Evolutionary conservation across 2,797 vertebrate species (phyloP).

Genomic region (Leptatherina wallacei): DNA sequence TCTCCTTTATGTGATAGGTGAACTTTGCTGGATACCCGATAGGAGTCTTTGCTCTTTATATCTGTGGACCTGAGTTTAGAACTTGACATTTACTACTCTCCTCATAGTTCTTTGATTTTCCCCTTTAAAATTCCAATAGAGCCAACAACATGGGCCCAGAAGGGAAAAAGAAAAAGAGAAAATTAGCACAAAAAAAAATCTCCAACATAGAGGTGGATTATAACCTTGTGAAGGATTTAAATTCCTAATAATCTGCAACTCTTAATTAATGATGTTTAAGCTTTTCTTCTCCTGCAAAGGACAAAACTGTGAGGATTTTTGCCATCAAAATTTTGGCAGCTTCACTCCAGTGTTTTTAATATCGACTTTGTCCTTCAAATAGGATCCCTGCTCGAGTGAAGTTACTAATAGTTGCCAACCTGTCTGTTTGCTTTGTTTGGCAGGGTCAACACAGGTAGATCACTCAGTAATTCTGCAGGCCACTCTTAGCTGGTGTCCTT

Average conservation of each 20-base stretch:
- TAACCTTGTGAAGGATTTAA: conserved; percentile 24
- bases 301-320: conserved; percentile 28
- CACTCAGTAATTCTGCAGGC: conserved; percentile 64
- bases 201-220: conserved; percentile 13
- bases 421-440: conserved; percentile 81
- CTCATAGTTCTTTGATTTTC: conserved; percentile 25
- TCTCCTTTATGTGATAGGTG: conserved; percentile 24
- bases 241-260: conserved; percentile 19
- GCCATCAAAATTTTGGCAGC: conserved; percentile 23
- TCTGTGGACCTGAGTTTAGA: conserved; percentile 26
- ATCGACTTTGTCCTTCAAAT: conserved; percentile 27
- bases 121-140: conserved; percentile 13
- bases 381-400: conserved; percentile 9
- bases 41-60: conserved; percentile 28
- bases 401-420: conserved; percentile 59
- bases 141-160: conserved; percentile 12
- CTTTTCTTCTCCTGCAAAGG: conserved; percentile 24
- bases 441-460: conserved; percentile 79
- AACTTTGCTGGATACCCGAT: conserved; percentile 40
- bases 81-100: conserved; percentile 47
- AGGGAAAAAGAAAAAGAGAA: neutral
- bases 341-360: conserved; percentile 4
- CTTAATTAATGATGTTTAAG: conserved; percentile 7
- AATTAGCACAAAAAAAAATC: neutral
- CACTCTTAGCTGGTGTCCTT: conserved; percentile 71